A percentile compares a stretch with the other conserved stretches of the same genome.
Conservation (phyloP, 2,113 vertebrate species). For the Pholis gunnellus region DNA sequence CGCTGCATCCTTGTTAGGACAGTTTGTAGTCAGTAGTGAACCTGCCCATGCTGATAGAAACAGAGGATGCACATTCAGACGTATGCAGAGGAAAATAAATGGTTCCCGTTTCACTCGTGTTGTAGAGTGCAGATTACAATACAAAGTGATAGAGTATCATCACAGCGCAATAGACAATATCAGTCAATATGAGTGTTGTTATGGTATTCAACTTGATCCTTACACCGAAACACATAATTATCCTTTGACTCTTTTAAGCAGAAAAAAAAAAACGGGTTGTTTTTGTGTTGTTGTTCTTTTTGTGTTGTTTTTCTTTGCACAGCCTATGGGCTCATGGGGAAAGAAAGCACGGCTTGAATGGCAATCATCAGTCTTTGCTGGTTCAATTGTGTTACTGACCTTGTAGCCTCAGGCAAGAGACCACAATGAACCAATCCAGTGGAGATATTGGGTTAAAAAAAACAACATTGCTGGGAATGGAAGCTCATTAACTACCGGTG, state of each 20-base stretch:
- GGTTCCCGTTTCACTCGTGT: neutral
- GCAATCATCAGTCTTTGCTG: slow-evolving; percentile 65
- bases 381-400: slow-evolving; percentile 61
- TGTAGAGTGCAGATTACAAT: neutral
- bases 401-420: slow-evolving; percentile 61
- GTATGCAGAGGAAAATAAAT: neutral
- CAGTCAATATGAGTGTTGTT: neutral
- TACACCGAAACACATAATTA: neutral
- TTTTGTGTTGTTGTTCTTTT: slow-evolving; percentile 14
- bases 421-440: slow-evolving; percentile 66
- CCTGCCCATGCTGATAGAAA: neutral
- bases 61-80: slow-evolving; percentile 7
- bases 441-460: slow-evolving; percentile 39
- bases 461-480: slow-evolving; percentile 19
- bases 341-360: slow-evolving; percentile 40
- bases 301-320: slow-evolving; percentile 4
- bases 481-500: slow-evolving; percentile 62
- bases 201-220: slow-evolving; percentile 3
- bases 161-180: neutral
- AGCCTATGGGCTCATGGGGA: slow-evolving; percentile 1
- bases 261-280: slow-evolving; percentile 4
- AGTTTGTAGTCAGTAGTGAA: slow-evolving; percentile 5
- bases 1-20: neutral
- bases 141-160: neutral
- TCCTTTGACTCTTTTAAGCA: neutral